These are phyloP conservation scores for Cygnus atratus DNA, from an alignment of 2,113 vertebrate species.

Conservation along the genomic window DNA sequence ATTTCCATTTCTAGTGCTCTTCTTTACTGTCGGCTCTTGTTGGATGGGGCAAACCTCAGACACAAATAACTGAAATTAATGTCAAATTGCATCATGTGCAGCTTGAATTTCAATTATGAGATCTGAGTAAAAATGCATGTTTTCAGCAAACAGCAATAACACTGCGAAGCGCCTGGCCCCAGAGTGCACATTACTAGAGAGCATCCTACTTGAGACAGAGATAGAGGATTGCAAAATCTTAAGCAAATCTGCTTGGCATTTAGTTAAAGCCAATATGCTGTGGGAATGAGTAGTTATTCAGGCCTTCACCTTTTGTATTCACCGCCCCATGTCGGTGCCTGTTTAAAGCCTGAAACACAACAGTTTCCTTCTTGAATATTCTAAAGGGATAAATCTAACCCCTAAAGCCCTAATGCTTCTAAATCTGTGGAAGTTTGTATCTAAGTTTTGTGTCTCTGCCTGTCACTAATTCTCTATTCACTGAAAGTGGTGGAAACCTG, in stretches of 20 bases:
- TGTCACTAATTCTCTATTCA: neutral
- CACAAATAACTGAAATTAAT: slow-evolving; percentile 66
- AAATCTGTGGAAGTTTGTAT: neutral
- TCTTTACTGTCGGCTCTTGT: slow-evolving; percentile 54
- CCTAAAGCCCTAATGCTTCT: neutral
- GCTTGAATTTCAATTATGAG: slow-evolving; percentile 68
- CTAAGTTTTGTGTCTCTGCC: neutral
- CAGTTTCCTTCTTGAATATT: neutral
- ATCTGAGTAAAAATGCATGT: slow-evolving; percentile 35
- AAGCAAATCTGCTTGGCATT: slow-evolving; percentile 36
- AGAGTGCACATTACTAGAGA: slow-evolving; percentile 28
- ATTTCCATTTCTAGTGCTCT: slow-evolving; percentile 59
- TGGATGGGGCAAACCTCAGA: slow-evolving; percentile 41
- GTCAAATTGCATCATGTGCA: slow-evolving; percentile 67
- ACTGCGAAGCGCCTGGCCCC: neutral
- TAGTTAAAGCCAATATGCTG: slow-evolving; percentile 23
- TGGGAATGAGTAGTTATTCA: neutral
- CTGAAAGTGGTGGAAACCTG: neutral
- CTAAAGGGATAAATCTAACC: neutral
- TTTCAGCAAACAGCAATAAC: slow-evolving; percentile 43
- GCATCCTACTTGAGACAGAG: neutral
- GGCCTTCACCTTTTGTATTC: neutral
- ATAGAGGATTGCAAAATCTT: neutral
- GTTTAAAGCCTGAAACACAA: neutral
- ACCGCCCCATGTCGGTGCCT: neutral